Evolutionary conservation across 2,888 invertebrate genomes (phyloP).

Genomic region (Aphodius granarius): DNA sequence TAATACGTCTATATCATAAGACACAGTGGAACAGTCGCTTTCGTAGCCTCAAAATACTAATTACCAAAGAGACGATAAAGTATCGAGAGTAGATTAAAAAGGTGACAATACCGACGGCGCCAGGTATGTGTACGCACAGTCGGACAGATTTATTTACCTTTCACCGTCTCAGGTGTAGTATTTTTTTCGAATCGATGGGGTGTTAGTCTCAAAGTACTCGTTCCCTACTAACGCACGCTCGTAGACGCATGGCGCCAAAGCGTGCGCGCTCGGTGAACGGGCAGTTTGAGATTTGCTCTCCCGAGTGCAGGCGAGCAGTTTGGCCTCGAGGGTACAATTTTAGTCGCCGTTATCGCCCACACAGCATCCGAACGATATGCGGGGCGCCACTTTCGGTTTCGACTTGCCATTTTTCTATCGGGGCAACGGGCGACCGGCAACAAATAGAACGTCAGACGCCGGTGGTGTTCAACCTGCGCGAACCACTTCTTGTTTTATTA

Average conservation of each 20-base stretch:
- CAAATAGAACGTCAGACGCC: not conserved
- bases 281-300: not conserved
- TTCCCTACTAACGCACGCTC: too few relatives aligned
- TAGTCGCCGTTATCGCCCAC: slow-evolving; percentile 6
- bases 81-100: not conserved
- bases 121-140: slow-evolving; percentile 29
- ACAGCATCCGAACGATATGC: not conserved
- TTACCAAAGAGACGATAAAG: not conserved
- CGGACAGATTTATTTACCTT: slow-evolving; percentile 32
- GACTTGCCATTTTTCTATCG: not conserved
- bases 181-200: not conserved
- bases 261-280: not conserved
- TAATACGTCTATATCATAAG: too few relatives aligned
- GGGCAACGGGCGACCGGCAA: not conserved
- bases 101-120: slow-evolving; percentile 30
- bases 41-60: not conserved
- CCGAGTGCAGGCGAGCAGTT: not conserved
- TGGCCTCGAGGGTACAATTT: not conserved
- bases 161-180: slow-evolving; percentile 30
- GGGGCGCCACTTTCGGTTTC: not conserved
- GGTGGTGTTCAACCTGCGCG: not conserved
- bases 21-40: not conserved
- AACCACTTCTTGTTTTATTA: not conserved
- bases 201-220: too few relatives aligned
- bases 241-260: too few relatives aligned